Evolutionary conservation across 2,888 invertebrate species (phyloP), one percentile per base, ranked within the genome.

Genomic region (Chrysolina americana): DNA sequence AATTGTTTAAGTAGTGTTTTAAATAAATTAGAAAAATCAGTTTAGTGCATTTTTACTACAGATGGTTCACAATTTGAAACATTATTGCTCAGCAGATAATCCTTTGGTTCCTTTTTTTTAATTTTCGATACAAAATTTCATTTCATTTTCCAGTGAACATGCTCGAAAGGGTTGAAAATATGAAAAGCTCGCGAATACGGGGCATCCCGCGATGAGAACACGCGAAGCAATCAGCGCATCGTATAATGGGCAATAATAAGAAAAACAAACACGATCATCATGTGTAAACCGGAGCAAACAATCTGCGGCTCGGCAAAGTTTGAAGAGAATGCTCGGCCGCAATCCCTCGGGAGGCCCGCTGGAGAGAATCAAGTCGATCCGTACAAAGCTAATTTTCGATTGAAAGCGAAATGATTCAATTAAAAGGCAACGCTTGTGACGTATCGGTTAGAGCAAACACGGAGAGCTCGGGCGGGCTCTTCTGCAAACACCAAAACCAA

Each of bases 361-460:
- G 17, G 19, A 56, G 56, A 59, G 36, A 53, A 53, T 53, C 53
- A 21, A 53, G 53, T 53, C 53, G 53, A 59, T 28, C 59, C 59
- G 59, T 59, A 59, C 28, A 79, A 81, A 82, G 82, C 82, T 80
- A 82, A 82, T 81, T 82, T 81, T 77, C 81, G 79, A 81, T 82
- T 78, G 82, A 73, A 80, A 80, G 81, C 80, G 80, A 81, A 82
- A 81, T 81, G 81, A 82, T 82, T 81, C 82, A 82, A 82, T 82
- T 82, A 82, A 79, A 81, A 79, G 80, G 81, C 76, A 74, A 74
- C 78, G 72, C 68, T 74, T 71, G 76, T 71, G 79, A 79, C 78
- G 78, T 81, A 81, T 81, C 78, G 74, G 76, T 79, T 75, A 80
- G 70, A 63, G 80, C 73, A 81, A 81, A 80, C 80, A 83, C 71